Evolutionary conservation across 2,888 invertebrate genomes (phyloP).

Genomic region (Leptopterna dolabrata): DNA sequence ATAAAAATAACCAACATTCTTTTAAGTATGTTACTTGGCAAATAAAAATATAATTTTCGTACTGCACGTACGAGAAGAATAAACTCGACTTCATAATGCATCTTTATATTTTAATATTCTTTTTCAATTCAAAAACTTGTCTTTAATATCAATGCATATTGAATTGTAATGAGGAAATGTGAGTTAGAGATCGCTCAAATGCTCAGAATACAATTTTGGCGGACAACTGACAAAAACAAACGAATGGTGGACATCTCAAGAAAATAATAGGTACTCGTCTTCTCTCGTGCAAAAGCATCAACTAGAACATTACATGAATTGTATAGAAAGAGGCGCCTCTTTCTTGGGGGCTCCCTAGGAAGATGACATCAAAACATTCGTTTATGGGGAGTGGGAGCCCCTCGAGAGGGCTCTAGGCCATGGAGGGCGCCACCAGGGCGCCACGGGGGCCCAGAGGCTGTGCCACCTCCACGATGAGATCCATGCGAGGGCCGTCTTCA

Average conservation of each 20-base stretch:
- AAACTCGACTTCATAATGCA: not conserved
- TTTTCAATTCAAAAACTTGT: not conserved
- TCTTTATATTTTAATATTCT: not conserved
- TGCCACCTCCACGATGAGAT: conserved; percentile 68
- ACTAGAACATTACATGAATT: conserved; percentile 24
- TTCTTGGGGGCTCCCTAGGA: not conserved
- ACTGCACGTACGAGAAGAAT: not conserved
- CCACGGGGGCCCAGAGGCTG: conserved; percentile 66
- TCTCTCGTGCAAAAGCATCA: conserved; percentile 30
- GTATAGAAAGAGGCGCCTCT: not conserved
- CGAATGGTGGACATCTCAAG: conserved; percentile 32
- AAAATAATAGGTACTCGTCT: conserved; percentile 33
- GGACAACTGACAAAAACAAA: conserved; percentile 28
- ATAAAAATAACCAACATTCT: no score
- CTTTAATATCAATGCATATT: conserved; percentile 23
- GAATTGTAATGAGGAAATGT: conserved; percentile 18
- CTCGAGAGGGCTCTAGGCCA: not conserved
- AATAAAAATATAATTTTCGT: not conserved
- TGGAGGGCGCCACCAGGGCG: not conserved
- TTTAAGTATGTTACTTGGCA: not conserved
- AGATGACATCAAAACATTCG: not conserved
- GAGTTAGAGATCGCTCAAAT: conserved; percentile 15
- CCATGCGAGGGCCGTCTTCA: conserved; percentile 67
- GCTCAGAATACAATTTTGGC: conserved; percentile 29
- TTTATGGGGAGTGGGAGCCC: not conserved